phyloP scores from a whole-genome alignment of 2,888 invertebrate species.

The Lapara coniferarum region DNA sequence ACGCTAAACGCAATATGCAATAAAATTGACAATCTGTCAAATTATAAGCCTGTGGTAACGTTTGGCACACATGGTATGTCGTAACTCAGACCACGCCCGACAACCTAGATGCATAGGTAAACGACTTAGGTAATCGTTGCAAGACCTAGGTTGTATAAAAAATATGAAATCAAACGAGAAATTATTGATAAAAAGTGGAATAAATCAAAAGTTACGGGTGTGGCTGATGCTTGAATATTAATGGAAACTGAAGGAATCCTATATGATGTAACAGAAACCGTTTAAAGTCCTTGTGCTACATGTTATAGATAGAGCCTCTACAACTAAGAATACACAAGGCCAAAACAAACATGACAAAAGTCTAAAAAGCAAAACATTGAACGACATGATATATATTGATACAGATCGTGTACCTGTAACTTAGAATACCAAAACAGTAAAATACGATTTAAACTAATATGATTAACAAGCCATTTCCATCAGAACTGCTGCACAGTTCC shows the following conservation, averaged over 20 bases:
- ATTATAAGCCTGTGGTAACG: conserved; percentile 18
- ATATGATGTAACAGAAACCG: background rate
- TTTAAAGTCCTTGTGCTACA: background rate
- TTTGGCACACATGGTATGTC: conserved; percentile 40
- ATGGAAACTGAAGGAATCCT: too few species aligned
- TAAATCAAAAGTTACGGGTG: background rate
- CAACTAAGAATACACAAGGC: background rate
- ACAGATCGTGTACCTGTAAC: background rate
- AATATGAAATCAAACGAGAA: background rate
- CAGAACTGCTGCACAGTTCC: conserved; percentile 8
- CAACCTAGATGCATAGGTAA: conserved; percentile 59
- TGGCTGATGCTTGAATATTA: background rate
- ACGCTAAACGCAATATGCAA: conserved; percentile 21
- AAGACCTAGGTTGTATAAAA: conserved; percentile 33
- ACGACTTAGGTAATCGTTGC: conserved; percentile 48
- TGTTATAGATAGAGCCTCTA: background rate
- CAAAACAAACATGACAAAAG: background rate
- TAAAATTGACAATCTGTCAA: conserved; percentile 22
- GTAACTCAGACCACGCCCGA: conserved; percentile 50
- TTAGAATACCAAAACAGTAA: background rate
- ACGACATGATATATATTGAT: background rate
- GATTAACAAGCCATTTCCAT: conserved; percentile 8
- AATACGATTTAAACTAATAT: background rate
- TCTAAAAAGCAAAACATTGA: background rate
- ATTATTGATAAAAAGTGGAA: background rate